phyloP scores from a whole-genome alignment of 2,888 invertebrate genomes.

The Tenodera sinensis region DNA sequence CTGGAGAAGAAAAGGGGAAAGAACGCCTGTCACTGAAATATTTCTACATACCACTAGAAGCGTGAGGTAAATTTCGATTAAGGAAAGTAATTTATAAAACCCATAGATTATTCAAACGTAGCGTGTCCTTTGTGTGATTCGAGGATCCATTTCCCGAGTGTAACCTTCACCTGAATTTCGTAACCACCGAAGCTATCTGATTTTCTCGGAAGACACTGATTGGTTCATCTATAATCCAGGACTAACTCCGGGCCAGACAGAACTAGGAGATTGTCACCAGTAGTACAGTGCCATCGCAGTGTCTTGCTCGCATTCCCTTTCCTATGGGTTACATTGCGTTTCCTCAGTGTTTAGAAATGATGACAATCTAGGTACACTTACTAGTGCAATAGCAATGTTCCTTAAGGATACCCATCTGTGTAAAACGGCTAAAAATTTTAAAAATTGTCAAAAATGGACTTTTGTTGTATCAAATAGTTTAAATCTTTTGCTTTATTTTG shows the following conservation, averaged over 20 bases:
- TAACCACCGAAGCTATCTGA: neutral
- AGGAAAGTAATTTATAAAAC: neutral
- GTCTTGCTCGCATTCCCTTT: neutral
- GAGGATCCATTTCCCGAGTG: neutral
- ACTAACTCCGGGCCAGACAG: neutral
- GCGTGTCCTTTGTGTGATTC: neutral
- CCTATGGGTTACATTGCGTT: neutral
- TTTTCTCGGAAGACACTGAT: neutral
- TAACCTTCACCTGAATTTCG: neutral
- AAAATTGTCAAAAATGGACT: too few relatives aligned
- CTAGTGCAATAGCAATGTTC: too few relatives aligned
- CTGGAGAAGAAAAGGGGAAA: too few relatives aligned
- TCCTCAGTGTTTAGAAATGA: neutral
- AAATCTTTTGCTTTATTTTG: too few relatives aligned
- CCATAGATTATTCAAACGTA: neutral
- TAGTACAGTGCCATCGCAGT: neutral
- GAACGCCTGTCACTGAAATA: neutral
- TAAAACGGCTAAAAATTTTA: too few relatives aligned
- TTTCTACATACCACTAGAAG: neutral
- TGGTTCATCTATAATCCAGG: neutral
- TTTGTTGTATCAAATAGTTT: too few relatives aligned
- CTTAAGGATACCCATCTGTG: too few relatives aligned
- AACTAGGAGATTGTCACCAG: neutral
- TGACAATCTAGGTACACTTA: neutral
- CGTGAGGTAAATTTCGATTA: neutral